These are phyloP conservation scores for Labrus mixtus DNA, from an alignment of 2,113 vertebrate species.

Conservation along the genomic window DNA sequence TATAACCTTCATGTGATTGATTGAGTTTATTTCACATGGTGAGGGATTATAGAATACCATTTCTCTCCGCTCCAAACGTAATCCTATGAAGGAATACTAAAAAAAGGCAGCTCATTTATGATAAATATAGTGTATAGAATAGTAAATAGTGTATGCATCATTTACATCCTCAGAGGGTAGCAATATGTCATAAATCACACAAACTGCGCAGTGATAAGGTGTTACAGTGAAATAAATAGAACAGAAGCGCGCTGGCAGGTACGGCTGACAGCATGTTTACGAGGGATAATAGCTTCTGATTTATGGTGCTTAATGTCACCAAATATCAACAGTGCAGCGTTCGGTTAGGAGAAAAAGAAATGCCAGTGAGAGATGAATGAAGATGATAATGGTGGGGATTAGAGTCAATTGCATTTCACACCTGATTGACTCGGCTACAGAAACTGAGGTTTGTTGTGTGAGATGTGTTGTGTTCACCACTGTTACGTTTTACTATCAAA, in stretches of 20 bases:
- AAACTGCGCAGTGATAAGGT: slow-evolving; percentile 1
- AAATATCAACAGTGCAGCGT: slow-evolving; percentile 29
- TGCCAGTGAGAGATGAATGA: slow-evolving; percentile 3
- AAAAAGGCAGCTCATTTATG: slow-evolving; percentile 9
- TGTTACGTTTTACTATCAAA: no score
- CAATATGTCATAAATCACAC: slow-evolving; percentile 11
- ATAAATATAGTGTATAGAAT: no score
- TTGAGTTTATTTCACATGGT: slow-evolving; percentile 4
- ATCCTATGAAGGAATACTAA: background rate
- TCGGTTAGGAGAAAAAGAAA: slow-evolving; percentile 31
- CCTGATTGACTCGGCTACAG: background rate
- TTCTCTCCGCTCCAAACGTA: background rate
- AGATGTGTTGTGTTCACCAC: no score
- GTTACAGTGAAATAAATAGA: slow-evolving; percentile 30
- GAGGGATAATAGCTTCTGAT: slow-evolving; percentile 25
- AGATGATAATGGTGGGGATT: slow-evolving; percentile 48
- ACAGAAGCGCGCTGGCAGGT: slow-evolving; percentile 5
- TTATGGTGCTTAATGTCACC: slow-evolving; percentile 13
- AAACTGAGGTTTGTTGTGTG: slow-evolving; percentile 26
- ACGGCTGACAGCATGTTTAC: slow-evolving; percentile 24
- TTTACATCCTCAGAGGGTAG: slow-evolving; percentile 12
- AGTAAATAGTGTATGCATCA: background rate
- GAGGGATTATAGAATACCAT: background rate
- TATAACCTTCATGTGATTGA: slow-evolving; percentile 1
- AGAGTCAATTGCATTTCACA: slow-evolving; percentile 23